Evolutionary conservation across 37 sponge, comb jelly and placozoan genomes (phyloP).

Genomic region (Haliclona indistincta): DNA sequence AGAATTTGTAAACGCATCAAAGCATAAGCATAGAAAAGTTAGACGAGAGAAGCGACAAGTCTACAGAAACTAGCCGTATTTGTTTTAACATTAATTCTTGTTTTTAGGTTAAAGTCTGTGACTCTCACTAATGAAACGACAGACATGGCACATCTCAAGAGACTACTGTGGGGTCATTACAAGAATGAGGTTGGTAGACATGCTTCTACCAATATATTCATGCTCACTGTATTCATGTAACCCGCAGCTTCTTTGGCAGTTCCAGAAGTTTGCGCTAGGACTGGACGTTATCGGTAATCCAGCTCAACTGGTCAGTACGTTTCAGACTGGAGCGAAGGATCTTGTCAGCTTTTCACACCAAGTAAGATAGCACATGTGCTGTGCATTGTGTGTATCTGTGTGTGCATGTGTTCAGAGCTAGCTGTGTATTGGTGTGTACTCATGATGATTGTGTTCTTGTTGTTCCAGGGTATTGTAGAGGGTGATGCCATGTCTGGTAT

Average conservation of each 20-base stretch:
- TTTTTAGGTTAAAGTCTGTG: constrained; percentile 13
- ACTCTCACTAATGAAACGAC: constrained; percentile 1
- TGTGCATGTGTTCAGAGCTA: no score
- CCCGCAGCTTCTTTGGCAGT: constrained; percentile 7
- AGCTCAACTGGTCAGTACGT: not conserved
- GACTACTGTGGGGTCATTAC: constrained; percentile 15
- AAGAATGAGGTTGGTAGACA: constrained; percentile 18
- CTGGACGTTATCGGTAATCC: constrained; percentile 38
- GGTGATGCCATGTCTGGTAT: not conserved
- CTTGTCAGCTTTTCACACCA: not conserved
- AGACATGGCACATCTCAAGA: not conserved
- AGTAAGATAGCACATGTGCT: not conserved
- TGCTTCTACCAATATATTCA: not conserved
- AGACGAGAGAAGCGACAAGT: no score
- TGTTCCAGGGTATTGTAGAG: constrained; percentile 4
- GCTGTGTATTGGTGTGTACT: no score
- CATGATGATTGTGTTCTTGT: no score
- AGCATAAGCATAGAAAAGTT: no score
- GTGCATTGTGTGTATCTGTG: no score
- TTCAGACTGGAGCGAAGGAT: constrained; percentile 22
- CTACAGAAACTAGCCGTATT: no score
- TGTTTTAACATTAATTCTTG: not conserved
- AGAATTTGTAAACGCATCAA: no score
- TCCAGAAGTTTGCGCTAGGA: constrained; percentile 10
- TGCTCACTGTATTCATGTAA: not conserved